Conservation (phyloP, 1,140 invertebrate genomes). For the Diabrotica undecimpunctata region DNA sequence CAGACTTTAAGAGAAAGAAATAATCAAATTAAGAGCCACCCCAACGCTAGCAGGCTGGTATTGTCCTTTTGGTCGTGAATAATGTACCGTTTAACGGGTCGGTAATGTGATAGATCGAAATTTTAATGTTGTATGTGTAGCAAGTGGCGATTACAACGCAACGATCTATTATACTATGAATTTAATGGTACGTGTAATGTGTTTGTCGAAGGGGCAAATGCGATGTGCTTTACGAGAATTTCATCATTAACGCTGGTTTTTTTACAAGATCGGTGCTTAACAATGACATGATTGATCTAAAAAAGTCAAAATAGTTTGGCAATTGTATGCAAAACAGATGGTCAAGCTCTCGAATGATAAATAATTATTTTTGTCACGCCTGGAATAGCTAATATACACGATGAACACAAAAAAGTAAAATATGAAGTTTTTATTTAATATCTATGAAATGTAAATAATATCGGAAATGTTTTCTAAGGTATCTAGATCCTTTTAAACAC, state of each 20-base stretch:
- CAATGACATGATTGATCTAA: background rate
- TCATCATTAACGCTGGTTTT: background rate
- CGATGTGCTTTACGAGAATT: background rate
- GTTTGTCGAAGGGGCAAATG: background rate
- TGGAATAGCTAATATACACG: too few species aligned
- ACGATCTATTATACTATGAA: background rate
- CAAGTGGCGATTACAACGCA: background rate
- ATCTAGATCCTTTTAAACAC: too few species aligned
- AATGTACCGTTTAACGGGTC: background rate
- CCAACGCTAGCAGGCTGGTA: background rate
- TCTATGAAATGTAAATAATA: too few species aligned
- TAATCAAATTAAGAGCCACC: slow-evolving; percentile 2
- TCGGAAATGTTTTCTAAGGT: too few species aligned
- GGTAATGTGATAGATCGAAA: slow-evolving; percentile 2
- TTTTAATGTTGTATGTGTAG: background rate
- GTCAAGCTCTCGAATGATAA: background rate
- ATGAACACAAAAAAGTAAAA: too few species aligned
- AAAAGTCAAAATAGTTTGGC: background rate
- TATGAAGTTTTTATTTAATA: too few species aligned
- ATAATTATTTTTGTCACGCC: background rate
- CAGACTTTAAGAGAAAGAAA: slow-evolving; percentile 1
- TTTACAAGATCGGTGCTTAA: background rate
- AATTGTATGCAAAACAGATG: background rate
- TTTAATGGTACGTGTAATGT: slow-evolving; percentile 1
- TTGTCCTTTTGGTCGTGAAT: background rate